Evolutionary conservation across 2,888 invertebrate species (phyloP).

Genomic region (Homarus gammarus): DNA sequence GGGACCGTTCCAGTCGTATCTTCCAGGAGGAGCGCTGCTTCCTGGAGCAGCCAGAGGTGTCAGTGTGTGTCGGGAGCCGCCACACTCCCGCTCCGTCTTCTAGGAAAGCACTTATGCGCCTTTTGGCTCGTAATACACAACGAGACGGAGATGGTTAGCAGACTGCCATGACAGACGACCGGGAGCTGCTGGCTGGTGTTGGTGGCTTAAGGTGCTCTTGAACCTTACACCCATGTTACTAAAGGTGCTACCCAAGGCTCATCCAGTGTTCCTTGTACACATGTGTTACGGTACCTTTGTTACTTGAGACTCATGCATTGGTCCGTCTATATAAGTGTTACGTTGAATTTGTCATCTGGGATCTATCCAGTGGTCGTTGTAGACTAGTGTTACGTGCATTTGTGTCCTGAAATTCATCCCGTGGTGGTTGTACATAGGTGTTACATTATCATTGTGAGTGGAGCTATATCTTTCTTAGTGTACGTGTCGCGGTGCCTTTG

Average conservation of each 20-base stretch:
- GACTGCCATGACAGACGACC: constrained; percentile 28
- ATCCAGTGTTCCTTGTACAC: constrained; percentile 25
- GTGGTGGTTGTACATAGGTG: no score
- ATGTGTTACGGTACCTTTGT: constrained; percentile 32
- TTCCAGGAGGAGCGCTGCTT: constrained; percentile 51
- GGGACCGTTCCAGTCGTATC: constrained; percentile 29
- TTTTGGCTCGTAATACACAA: constrained; percentile 14
- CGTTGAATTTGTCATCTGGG: neutral
- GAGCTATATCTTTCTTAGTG: no score
- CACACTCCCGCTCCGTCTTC: constrained; percentile 55
- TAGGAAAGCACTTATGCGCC: constrained; percentile 55
- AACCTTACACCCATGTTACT: constrained; percentile 33
- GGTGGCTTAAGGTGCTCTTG: constrained; percentile 13
- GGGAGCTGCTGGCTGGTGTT: constrained; percentile 7
- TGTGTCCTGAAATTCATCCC: no score
- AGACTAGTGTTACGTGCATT: no score
- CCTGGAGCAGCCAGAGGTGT: constrained; percentile 40
- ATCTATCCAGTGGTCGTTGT: neutral
- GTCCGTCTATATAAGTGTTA: neutral
- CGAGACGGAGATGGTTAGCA: constrained; percentile 18
- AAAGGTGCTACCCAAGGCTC: constrained; percentile 15
- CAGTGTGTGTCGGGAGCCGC: constrained; percentile 41
- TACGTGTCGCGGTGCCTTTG: constrained; percentile 24
- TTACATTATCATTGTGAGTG: no score
- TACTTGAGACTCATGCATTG: constrained; percentile 23